A percentile compares a stretch with the other conserved stretches of the same genome.
Evolutionary conservation across 2,888 invertebrate species (phyloP).

Genomic region (Sussaba pulchella): DNA sequence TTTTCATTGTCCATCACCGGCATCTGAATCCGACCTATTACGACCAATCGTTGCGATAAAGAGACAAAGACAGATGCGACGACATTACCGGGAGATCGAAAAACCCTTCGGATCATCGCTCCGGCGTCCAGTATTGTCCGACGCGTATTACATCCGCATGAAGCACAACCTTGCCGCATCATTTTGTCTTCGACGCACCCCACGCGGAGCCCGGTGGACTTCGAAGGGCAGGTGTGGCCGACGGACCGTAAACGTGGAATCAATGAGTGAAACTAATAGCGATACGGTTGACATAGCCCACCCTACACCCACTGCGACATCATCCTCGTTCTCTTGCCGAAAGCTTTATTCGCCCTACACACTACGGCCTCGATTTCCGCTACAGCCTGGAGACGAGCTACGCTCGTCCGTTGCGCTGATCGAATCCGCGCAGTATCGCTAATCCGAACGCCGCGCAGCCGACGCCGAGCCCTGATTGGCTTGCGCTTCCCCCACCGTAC

Average conservation of each 20-base stretch:
- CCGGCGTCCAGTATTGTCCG: constrained; percentile 34
- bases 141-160: constrained; percentile 36
- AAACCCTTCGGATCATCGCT: not conserved
- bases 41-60: not conserved
- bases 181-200: constrained; percentile 53
- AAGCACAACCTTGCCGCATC: constrained; percentile 46
- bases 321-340: constrained; percentile 46
- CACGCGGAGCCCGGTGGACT: constrained; percentile 48
- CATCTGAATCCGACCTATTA: constrained; percentile 34
- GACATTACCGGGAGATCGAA: not conserved
- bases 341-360: constrained; percentile 28
- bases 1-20: constrained; percentile 43
- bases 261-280: constrained; percentile 76
- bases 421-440: too few species aligned
- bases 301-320: constrained; percentile 46
- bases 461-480: too few species aligned
- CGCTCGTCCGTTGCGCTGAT: too few species aligned
- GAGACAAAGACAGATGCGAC: not conserved
- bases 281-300: constrained; percentile 66
- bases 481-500: too few species aligned
- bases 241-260: constrained; percentile 73
- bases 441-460: too few species aligned
- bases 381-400: too few species aligned
- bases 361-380: not conserved
- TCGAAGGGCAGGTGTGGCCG: constrained; percentile 74